Percentiles rank a stretch among this genome's conserved stretches.
These are phyloP conservation scores for Nanorana parkeri DNA, from an alignment of 2,113 vertebrate species.

Conservation along the genomic window DNA sequence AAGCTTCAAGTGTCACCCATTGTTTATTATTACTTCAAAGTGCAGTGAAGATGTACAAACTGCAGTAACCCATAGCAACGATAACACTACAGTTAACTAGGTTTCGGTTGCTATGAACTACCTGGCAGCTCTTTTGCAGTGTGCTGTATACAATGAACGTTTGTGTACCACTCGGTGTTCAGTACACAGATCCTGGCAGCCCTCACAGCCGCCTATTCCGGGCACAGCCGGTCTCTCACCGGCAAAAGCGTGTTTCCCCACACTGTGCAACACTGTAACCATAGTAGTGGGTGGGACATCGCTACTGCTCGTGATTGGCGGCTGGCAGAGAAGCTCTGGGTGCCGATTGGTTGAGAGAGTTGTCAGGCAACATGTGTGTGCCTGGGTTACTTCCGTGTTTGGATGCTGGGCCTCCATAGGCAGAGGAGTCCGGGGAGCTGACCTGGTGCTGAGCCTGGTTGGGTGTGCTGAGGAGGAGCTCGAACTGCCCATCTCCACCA, in stretches of 20 bases:
- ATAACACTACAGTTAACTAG: too few species aligned
- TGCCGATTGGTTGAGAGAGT: neutral
- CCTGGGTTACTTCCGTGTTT: slow-evolving; percentile 44
- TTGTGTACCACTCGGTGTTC: neutral
- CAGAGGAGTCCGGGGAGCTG: neutral
- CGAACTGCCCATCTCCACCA: neutral
- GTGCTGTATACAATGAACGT: neutral
- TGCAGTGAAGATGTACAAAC: too few species aligned
- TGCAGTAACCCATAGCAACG: too few species aligned
- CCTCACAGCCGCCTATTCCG: neutral
- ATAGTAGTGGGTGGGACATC: neutral
- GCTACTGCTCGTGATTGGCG: neutral
- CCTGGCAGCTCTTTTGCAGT: too few species aligned
- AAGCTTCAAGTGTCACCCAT: too few species aligned
- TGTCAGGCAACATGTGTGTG: neutral
- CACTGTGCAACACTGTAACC: slow-evolving; percentile 12
- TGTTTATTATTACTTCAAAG: too few species aligned
- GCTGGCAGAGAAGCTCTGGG: neutral
- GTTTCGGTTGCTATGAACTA: too few species aligned
- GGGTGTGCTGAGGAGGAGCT: neutral
- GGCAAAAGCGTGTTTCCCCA: neutral
- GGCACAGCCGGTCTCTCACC: neutral
- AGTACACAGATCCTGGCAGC: neutral
- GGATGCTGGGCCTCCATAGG: slow-evolving; percentile 10
- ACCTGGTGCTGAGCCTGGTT: neutral